Evolutionary conservation across 2,113 vertebrate species (phyloP).

Genomic region (Corythornis cristatus): DNA sequence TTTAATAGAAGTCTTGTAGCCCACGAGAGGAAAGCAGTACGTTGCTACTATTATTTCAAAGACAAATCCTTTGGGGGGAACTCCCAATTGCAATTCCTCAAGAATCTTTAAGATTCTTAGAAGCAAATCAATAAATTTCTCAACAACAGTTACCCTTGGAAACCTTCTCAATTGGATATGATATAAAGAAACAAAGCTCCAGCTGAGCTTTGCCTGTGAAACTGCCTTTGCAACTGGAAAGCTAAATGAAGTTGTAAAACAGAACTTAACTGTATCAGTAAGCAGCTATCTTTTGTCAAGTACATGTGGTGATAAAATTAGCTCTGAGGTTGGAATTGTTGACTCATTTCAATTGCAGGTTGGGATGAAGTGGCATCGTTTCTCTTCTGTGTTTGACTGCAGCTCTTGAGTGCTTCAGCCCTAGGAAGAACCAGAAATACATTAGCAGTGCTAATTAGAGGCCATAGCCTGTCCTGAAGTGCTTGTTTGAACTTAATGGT

Average conservation of each 20-base stretch:
- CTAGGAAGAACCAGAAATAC: neutral
- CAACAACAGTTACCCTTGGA: neutral
- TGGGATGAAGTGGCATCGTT: neutral
- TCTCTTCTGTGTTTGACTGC: neutral
- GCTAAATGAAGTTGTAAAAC: neutral
- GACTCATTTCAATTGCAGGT: neutral
- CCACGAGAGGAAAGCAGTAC: neutral
- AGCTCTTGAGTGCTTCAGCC: neutral
- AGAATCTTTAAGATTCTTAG: conserved; percentile 19
- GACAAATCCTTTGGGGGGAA: neutral
- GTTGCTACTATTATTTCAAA: neutral
- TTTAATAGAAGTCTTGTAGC: conserved; percentile 33
- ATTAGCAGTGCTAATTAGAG: neutral
- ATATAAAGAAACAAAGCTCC: conserved; percentile 15
- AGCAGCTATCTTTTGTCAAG: neutral
- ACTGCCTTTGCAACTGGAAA: conserved; percentile 3
- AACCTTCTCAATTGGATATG: conserved; percentile 6
- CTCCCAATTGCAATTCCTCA: neutral
- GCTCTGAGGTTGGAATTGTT: neutral
- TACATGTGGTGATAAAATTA: neutral
- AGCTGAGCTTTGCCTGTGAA: neutral
- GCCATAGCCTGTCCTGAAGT: neutral
- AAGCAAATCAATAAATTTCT: conserved; percentile 20
- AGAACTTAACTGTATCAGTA: neutral
- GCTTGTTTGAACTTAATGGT: neutral